phyloP scores from a whole-genome alignment of 2,888 invertebrate species.

The Lampropteryx suffumata region DNA sequence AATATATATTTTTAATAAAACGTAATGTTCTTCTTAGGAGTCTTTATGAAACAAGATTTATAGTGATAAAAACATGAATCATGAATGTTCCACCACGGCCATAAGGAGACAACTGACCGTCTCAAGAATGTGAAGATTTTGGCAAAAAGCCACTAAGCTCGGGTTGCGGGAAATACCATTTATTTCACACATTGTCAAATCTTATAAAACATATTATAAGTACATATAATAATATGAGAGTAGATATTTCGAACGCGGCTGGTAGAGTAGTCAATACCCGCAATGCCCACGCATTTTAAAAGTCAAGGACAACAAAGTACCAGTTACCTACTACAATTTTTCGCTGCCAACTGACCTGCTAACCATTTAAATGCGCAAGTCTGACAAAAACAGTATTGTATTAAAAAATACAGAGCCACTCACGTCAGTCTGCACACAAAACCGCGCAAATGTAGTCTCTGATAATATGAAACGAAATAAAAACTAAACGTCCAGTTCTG shows the following conservation, averaged over 20 bases:
- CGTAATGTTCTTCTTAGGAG: slow-evolving; percentile 6
- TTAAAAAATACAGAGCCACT: too few relatives aligned
- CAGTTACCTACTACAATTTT: neutral
- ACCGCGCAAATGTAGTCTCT: too few relatives aligned
- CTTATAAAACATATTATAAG: slow-evolving; percentile 38
- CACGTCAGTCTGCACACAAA: too few relatives aligned
- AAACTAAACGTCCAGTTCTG: too few relatives aligned
- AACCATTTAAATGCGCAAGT: too few relatives aligned
- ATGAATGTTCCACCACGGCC: slow-evolving; percentile 45
- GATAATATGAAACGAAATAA: too few relatives aligned
- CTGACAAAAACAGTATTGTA: too few relatives aligned
- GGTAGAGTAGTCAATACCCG: slow-evolving; percentile 1
- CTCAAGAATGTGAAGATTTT: slow-evolving; percentile 55
- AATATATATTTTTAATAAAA: too few relatives aligned
- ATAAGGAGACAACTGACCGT: slow-evolving; percentile 53
- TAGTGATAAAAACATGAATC: slow-evolving; percentile 42
- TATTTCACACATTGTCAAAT: slow-evolving; percentile 57
- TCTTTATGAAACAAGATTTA: slow-evolving; percentile 20
- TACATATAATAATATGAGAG: neutral
- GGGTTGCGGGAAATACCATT: slow-evolving; percentile 53
- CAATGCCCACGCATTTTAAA: slow-evolving; percentile 8
- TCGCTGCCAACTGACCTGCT: neutral
- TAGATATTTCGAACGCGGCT: slow-evolving; percentile 4
- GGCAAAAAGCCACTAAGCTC: slow-evolving; percentile 58
- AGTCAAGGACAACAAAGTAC: slow-evolving; percentile 5